Evolutionary conservation across 2,888 invertebrate species (phyloP).

Genomic region (Abscondita cerata): DNA sequence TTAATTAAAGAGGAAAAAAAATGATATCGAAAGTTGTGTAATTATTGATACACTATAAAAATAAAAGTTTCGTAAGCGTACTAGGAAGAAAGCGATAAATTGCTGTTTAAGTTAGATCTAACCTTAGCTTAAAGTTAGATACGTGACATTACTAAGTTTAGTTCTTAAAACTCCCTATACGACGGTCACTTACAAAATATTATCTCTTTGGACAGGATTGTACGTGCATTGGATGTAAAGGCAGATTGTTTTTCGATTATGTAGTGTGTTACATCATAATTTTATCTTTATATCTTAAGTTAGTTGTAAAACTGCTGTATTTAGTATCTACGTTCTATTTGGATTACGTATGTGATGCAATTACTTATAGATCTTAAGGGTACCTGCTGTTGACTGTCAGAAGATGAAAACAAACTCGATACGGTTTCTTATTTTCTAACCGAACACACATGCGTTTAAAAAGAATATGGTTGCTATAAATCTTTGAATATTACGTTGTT

Average conservation of each 20-base stretch:
- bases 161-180: constrained; percentile 40
- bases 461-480: constrained; percentile 24
- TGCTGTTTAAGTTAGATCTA: constrained; percentile 33
- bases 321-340: too few species aligned
- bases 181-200: constrained; percentile 42
- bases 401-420: constrained; percentile 3
- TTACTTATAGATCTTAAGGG: too few species aligned
- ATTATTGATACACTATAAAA: constrained; percentile 7
- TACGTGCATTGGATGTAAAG: constrained; percentile 31
- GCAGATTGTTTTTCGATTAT: too few species aligned
- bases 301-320: too few species aligned
- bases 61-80: constrained; percentile 7
- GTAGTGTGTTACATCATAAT: too few species aligned
- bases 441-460: constrained; percentile 16
- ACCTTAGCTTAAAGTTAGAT: constrained; percentile 25
- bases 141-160: constrained; percentile 42
- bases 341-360: too few species aligned
- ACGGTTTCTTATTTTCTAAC: background rate
- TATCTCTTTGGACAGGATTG: constrained; percentile 38
- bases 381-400: too few species aligned
- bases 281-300: too few species aligned
- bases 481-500: constrained; percentile 27
- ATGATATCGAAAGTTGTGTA: too few species aligned
- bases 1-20: too few species aligned
- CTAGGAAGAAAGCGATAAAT: constrained; percentile 27